Base-by-base conservation (phyloP, 2,113 vertebrate species). In the Willisornis vidua region DNA sequence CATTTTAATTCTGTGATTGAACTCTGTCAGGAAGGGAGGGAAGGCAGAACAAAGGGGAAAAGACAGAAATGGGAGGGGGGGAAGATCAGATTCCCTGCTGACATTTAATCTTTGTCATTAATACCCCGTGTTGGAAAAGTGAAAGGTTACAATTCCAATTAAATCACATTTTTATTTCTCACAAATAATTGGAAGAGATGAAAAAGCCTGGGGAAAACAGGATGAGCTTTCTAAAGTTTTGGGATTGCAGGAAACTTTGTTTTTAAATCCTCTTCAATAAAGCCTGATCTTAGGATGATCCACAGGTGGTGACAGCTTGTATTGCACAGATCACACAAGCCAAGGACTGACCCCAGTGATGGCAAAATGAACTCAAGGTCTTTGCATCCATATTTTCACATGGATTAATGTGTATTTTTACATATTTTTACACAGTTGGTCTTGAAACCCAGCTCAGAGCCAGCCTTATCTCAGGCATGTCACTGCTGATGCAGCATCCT, bases 61-160 rank as follows among this genome's bases (percentile, higher is more conserved):
- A 59, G 84, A 88, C 35, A 83, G 57, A 82, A 67, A 0, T 62
- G 63, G 68, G 26, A 51, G 9, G 12, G 16, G 0, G 0, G 52
- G 68, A 25, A n/a, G 67, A 70, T 86, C 49, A 70, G 74, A 81
- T 93, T 90, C 67, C 85, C 75, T 94, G 59, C 61, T 92, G 87
- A 55, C 52, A 67, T 81, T 91, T n/a, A 37, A 67, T 63, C 78
- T 71, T 43, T 52, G 35, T 49, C 79, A 88, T 58, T 35, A 80
- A 73, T 57, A 59, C 8, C 5, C 71, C 37, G 28, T 20, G 55
- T 13, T 2, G 33, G 26, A 83, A 93, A 88, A 73, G 10, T 62
- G 19, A 83, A 92, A 85, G 55, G 76, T 59, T 73, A 45, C 77
- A 84, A 41, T 35, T 81, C 43, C 39, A 83, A 33, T 70, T 62